phyloP scores from a whole-genome alignment of 92 coral and sea anemone genomes.

The Porites lobata region DNA sequence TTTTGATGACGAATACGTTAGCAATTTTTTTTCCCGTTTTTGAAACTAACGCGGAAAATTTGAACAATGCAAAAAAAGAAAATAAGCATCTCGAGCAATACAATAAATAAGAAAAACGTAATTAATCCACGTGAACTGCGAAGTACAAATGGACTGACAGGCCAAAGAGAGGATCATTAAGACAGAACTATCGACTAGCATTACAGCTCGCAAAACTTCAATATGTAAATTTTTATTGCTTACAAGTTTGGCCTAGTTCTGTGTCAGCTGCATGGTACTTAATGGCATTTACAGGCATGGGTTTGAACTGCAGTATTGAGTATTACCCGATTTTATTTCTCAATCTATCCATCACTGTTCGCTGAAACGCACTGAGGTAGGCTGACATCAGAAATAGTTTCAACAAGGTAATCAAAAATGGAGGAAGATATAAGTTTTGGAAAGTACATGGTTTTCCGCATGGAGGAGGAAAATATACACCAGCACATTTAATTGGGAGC shows the following conservation, averaged over 20 bases:
- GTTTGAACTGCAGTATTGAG: neutral
- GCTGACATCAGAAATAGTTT: neutral
- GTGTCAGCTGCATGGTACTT: neutral
- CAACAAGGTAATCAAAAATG: no score
- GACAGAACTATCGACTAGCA: neutral
- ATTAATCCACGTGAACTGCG: neutral
- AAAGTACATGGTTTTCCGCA: neutral
- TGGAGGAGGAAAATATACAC: neutral
- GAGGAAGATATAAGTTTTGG: neutral
- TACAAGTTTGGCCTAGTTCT: neutral
- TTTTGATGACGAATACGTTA: conserved; percentile 13
- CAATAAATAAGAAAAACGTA: conserved; percentile 2
- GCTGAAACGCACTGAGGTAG: neutral
- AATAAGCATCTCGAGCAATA: conserved; percentile 2
- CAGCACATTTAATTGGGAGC: neutral
- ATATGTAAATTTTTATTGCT: neutral
- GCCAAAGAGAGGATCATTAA: neutral
- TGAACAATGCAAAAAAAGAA: conserved; percentile 7
- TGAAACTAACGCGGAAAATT: conserved; percentile 39
- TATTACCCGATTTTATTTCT: neutral
- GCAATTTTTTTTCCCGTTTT: conserved; percentile 11
- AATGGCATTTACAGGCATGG: neutral
- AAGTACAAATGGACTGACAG: neutral
- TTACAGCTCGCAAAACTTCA: neutral
- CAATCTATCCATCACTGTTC: neutral